A percentile compares a stretch with the other conserved stretches of the same genome.
These are phyloP conservation scores for Brachionus calyciflorus DNA, from an alignment of 1,140 invertebrate species.

Conservation along the genomic window DNA sequence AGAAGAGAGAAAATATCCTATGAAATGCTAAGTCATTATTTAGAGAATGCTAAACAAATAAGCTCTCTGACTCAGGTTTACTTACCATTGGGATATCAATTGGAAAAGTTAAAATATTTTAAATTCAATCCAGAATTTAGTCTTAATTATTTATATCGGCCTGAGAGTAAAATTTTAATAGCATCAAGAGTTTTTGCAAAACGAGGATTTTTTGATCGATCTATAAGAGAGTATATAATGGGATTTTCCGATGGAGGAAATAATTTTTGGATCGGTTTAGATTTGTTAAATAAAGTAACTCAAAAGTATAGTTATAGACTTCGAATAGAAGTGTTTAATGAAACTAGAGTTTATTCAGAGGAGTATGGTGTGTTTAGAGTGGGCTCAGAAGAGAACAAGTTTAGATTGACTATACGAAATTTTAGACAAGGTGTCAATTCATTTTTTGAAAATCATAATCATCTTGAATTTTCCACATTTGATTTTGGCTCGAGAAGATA, in stretches of 20 bases:
- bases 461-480: conserved; percentile 25
- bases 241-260: conserved; percentile 22
- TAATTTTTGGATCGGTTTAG: conserved; percentile 25
- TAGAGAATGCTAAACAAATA: neutral
- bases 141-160: neutral
- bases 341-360: neutral
- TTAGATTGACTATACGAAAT: conserved; percentile 14
- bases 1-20: neutral
- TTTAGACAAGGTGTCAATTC: neutral
- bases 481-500: conserved; percentile 4
- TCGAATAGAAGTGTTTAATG: neutral
- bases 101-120: neutral
- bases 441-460: neutral
- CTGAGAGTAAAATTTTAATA: conserved; percentile 7
- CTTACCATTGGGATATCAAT: neutral
- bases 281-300: neutral
- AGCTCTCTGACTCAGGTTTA: neutral
- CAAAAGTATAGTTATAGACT: neutral
- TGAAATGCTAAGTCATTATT: neutral
- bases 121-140: conserved; percentile 1
- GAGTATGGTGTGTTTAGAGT: conserved; percentile 32
- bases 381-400: neutral
- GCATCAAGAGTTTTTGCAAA: conserved; percentile 12
- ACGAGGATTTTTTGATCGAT: conserved; percentile 18
- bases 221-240: neutral